These are phyloP conservation scores for Trichopoda pennipes DNA, from an alignment of 2,888 invertebrate species.

Conservation along the genomic window DNA sequence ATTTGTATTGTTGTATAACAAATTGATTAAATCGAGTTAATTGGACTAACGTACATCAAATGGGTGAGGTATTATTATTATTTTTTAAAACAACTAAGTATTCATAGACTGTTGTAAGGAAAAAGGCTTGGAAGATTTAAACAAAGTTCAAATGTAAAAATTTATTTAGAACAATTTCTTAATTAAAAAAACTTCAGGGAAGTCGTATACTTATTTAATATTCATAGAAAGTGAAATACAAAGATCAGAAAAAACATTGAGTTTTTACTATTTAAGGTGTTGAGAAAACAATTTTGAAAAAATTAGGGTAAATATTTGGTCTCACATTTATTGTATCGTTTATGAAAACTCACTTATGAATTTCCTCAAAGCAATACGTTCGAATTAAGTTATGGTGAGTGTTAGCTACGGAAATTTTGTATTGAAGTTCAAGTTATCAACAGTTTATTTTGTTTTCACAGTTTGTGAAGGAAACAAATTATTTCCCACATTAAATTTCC, in stretches of 20 bases:
- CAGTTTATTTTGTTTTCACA: no score
- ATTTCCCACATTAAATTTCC: conserved; percentile 38
- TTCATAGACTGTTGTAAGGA: conserved; percentile 22
- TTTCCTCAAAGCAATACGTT: no score
- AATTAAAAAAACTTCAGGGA: conserved; percentile 23
- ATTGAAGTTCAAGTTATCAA: no score
- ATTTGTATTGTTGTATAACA: not conserved
- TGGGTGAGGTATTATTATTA: conserved; percentile 16
- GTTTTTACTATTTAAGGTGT: conserved; percentile 54
- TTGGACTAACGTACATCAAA: not conserved
- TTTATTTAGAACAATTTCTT: conserved; percentile 21
- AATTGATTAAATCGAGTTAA: conserved; percentile 22
- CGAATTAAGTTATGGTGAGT: no score
- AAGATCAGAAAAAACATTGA: no score
- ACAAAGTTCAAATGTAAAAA: conserved; percentile 7
- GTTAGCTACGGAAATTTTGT: no score
- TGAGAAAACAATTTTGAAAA: conserved; percentile 71
- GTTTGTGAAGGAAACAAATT: conserved; percentile 9
- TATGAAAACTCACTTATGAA: no score
- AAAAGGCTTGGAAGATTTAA: conserved; percentile 45
- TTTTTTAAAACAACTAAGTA: not conserved
- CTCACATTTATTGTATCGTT: no score
- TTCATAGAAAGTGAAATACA: not conserved
- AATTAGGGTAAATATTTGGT: conserved; percentile 20
- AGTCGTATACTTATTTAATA: conserved; percentile 34